These are phyloP conservation scores for Protodeltote pygarga DNA, from an alignment of 2,888 invertebrate species.

Conservation along the genomic window DNA sequence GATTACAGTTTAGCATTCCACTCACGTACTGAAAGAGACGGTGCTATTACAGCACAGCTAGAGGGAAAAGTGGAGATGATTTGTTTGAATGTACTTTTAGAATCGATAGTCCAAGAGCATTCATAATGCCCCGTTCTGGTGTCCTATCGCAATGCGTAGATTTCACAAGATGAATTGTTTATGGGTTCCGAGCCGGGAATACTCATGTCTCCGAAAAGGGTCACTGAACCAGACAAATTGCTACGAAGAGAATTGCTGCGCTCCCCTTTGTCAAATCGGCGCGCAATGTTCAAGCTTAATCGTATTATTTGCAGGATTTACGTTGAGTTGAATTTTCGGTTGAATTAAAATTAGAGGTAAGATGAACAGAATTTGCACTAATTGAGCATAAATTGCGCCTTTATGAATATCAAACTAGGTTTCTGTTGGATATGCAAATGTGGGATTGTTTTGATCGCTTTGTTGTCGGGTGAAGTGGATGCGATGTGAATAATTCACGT, in stretches of 20 bases:
- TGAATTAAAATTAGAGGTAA: slow-evolving; percentile 61
- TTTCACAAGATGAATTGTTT: slow-evolving; percentile 73
- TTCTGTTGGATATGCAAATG: slow-evolving; percentile 61
- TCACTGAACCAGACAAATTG: slow-evolving; percentile 78
- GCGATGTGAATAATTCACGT: slow-evolving; percentile 60
- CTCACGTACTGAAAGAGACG: slow-evolving; percentile 66
- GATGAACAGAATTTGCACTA: slow-evolving; percentile 57
- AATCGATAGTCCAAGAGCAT: slow-evolving; percentile 67
- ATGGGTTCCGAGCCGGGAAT: slow-evolving; percentile 58
- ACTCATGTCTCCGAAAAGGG: slow-evolving; percentile 64
- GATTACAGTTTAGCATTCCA: slow-evolving; percentile 69
- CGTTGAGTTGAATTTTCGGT: slow-evolving; percentile 60
- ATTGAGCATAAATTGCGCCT: slow-evolving; percentile 64
- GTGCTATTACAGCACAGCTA: slow-evolving; percentile 57
- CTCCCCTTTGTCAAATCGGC: slow-evolving; percentile 66
- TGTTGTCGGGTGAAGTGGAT: slow-evolving; percentile 49
- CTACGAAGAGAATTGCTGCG: slow-evolving; percentile 59
- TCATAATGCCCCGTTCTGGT: slow-evolving; percentile 59
- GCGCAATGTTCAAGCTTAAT: slow-evolving; percentile 66
- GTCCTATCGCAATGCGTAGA: slow-evolving; percentile 60
- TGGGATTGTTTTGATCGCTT: slow-evolving; percentile 57
- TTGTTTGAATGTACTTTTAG: slow-evolving; percentile 62
- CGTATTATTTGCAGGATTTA: slow-evolving; percentile 71
- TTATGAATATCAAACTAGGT: slow-evolving; percentile 61
- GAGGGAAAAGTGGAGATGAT: slow-evolving; percentile 64